A percentile compares a stretch with the other conserved stretches of the same genome.
These are phyloP conservation scores for Lomographa bimaculata DNA, from an alignment of 2,888 invertebrate species.

Conservation along the genomic window DNA sequence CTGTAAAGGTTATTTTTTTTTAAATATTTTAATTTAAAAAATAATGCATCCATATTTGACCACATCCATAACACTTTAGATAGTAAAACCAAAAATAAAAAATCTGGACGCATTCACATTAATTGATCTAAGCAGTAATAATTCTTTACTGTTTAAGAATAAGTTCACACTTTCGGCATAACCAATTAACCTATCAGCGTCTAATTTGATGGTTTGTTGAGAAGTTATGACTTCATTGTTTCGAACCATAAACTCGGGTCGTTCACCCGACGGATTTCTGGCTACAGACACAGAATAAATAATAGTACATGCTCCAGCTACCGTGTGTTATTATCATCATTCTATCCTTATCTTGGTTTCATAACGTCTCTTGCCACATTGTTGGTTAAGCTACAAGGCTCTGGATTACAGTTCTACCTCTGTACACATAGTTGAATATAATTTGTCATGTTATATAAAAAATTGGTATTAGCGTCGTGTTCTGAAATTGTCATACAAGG, in stretches of 20 bases:
- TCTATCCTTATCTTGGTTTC: constrained; percentile 53
- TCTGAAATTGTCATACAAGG: no score
- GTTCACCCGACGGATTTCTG: constrained; percentile 51
- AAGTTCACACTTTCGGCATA: constrained; percentile 9
- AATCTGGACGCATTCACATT: no score
- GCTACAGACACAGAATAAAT: no score
- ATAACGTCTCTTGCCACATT: constrained; percentile 42
- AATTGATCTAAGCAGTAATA: constrained; percentile 1
- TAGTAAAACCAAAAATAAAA: no score
- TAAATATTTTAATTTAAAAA: no score
- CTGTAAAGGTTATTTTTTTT: no score
- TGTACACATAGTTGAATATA: no score
- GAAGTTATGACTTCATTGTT: constrained; percentile 42
- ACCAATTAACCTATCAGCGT: constrained; percentile 26
- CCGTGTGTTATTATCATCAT: constrained; percentile 41
- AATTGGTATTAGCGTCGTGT: no score
- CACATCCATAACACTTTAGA: no score
- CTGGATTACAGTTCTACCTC: constrained; percentile 10
- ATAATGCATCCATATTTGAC: no score
- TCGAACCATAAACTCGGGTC: constrained; percentile 47
- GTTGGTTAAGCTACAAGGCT: constrained; percentile 10
- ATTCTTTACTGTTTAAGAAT: constrained; percentile 1
- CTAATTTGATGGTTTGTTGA: constrained; percentile 25
- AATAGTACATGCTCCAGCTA: constrained; percentile 34
- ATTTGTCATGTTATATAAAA: no score